Conservation (phyloP, 2,888 invertebrate species). For the Caenorhabditis sp. region DNA sequence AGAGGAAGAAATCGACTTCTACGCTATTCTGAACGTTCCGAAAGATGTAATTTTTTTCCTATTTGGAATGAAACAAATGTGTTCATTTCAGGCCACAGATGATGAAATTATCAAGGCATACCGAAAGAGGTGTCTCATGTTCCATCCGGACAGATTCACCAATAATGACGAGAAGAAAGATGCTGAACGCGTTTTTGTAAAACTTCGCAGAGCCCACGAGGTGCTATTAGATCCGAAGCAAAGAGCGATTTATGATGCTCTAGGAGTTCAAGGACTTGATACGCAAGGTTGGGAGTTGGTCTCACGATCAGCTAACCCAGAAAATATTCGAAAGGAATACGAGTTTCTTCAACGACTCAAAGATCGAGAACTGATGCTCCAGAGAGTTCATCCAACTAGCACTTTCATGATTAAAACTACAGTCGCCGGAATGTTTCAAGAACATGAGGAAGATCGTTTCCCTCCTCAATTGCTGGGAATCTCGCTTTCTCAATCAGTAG, state of each 20-base stretch:
- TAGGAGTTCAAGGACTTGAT: constrained; percentile 93
- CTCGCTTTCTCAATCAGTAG: constrained; percentile 78
- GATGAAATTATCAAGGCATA: constrained; percentile 97
- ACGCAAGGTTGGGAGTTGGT: constrained; percentile 94
- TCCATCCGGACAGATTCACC: constrained; percentile 97
- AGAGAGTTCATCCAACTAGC: constrained; percentile 91
- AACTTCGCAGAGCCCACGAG: constrained; percentile 95
- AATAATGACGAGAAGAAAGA: constrained; percentile 90
- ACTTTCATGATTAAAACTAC: constrained; percentile 79
- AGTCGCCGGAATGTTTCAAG: constrained; percentile 77
- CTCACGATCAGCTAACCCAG: constrained; percentile 88
- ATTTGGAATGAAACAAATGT: background rate
- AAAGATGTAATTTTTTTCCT: constrained; percentile 77
- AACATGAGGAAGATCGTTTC: constrained; percentile 78
- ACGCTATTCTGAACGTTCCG: constrained; percentile 81
- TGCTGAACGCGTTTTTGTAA: constrained; percentile 94
- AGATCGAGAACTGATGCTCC: constrained; percentile 92
- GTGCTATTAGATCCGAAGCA: constrained; percentile 94
- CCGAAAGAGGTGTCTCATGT: constrained; percentile 92
- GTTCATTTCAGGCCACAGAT: constrained; percentile 88
- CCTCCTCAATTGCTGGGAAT: constrained; percentile 78
- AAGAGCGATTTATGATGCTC: constrained; percentile 94
- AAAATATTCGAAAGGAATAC: constrained; percentile 97
- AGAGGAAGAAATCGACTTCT: constrained; percentile 81
- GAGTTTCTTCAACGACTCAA: constrained; percentile 90